Base-by-base conservation (phyloP, 2,888 invertebrate genomes). In the Digitonthophagus gazella region DNA sequence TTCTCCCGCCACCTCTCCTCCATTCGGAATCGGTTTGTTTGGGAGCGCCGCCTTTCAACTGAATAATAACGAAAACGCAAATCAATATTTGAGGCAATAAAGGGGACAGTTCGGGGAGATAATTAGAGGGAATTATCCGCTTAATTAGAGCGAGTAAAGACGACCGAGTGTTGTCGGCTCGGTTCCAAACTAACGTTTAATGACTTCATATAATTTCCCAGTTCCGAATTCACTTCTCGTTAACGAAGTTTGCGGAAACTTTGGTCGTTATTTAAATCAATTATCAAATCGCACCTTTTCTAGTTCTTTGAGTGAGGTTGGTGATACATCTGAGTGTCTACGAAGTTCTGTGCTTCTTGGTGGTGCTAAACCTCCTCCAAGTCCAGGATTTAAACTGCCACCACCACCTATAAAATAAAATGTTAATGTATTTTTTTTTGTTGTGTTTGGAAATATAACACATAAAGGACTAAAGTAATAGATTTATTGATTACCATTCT, bases 271-370 rank as follows among this genome's bases (percentile, higher is more conserved):
- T 5, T 14, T 64, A 2, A 20, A 64, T 4, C 14, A 14, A 15
- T 15, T 19, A 66, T 14, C 15, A 66, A 70, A 66, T 72, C 83
- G 85, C 87, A 93, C 93, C 88, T 93, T 93, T 84, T 95, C 94
- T n/a, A 95, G 85, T 81, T 94, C 94, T 80, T 94, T 94, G 63
- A 95, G 85, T 55, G 93, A 93, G 1, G 93, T 93, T 11, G 94
- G 93, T 8, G 94, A 94, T 1, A 94, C 94, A 79, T 94, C 95
- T 1, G 93, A 94, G 80, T 94, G 94, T 54, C 94, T 84, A 15
- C 94, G 85, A 5, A 93, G 83, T 79, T 95, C 94, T 0, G 93
- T 93, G 71, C 92, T 93, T 70, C 93, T 87, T 0, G 93, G 94
- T 8, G 93, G 94, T n/a, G 93, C 93, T 22, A 94, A 84, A 1